Evolutionary conservation across 2,797 vertebrate species (phyloP).

Genomic region (Peromyscus melanophrys): DNA sequence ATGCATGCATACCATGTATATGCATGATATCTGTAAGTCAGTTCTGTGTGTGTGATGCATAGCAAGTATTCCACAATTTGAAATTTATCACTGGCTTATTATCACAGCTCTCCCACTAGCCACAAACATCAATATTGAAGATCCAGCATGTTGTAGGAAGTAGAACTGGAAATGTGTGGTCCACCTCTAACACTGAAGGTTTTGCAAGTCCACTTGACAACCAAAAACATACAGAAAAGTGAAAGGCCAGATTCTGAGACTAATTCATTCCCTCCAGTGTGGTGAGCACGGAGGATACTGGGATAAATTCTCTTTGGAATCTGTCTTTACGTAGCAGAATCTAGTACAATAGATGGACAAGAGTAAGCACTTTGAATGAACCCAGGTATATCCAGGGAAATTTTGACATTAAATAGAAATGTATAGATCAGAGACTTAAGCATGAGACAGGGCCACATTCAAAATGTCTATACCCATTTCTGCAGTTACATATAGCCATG

Average conservation of each 20-base stretch:
- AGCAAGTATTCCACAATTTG: background rate
- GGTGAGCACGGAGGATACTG: background rate
- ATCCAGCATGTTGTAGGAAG: background rate
- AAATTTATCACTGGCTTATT: background rate
- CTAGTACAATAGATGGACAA: background rate
- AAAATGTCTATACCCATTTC: background rate
- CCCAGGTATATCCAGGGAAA: background rate
- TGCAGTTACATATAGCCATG: background rate
- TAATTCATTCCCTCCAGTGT: background rate
- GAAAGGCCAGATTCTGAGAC: background rate
- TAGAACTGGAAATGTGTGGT: background rate
- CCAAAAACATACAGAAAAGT: background rate
- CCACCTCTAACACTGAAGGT: background rate
- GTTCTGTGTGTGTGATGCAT: background rate
- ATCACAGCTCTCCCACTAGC: background rate
- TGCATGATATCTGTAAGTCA: background rate
- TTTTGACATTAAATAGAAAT: constrained; percentile 1
- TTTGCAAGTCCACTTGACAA: background rate
- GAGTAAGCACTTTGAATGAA: background rate
- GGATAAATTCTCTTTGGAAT: background rate
- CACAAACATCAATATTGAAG: background rate
- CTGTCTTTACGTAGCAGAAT: background rate
- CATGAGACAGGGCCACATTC: background rate
- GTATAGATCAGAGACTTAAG: background rate
- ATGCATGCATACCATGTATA: background rate